These are phyloP conservation scores for Brachyhypopomus gauderio DNA, from an alignment of 2,113 vertebrate species.

Conservation along the genomic window DNA sequence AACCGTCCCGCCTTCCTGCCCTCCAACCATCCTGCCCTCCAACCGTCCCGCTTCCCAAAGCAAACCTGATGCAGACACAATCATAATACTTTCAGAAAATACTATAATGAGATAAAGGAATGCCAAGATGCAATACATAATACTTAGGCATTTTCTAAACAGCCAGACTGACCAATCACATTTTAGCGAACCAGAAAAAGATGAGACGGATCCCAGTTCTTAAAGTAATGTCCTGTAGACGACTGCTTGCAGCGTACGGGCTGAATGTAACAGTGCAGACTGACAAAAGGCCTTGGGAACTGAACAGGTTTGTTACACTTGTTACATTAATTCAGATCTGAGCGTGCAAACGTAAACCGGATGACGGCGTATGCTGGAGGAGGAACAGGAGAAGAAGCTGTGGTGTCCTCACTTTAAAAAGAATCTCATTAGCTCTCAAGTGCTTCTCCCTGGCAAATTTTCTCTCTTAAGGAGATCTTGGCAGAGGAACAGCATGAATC, in stretches of 20 bases:
- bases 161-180: background rate
- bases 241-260: background rate
- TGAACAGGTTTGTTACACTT: background rate
- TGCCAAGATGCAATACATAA: background rate
- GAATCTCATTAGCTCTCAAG: constrained; percentile 15
- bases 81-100: background rate
- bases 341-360: background rate
- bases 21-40: background rate
- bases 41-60: background rate
- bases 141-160: background rate
- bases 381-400: background rate
- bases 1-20: no score
- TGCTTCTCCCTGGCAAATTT: background rate
- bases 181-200: background rate
- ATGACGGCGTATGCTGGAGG: background rate
- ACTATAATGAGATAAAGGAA: background rate
- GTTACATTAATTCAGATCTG: background rate
- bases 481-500: constrained; percentile 9
- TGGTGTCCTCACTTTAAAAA: background rate
- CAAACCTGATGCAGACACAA: background rate
- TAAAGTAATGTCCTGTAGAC: background rate
- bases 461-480: constrained; percentile 11
- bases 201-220: background rate
- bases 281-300: background rate
- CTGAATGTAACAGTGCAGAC: background rate